Conservation (phyloP, 92 coral and sea anemone species). For the Virgularia gustaviana region DNA sequence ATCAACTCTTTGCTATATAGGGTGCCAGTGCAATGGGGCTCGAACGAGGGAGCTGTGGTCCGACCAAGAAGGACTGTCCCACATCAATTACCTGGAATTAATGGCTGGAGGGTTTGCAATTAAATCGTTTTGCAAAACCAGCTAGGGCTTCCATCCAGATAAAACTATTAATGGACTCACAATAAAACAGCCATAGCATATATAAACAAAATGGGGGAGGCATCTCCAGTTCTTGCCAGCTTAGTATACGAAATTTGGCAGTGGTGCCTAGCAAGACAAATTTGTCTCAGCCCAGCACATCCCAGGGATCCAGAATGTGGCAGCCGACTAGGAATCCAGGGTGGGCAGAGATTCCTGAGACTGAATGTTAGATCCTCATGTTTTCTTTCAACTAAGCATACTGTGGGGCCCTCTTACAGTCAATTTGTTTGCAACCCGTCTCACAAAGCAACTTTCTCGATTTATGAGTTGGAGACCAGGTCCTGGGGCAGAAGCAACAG, state of each 20-base stretch:
- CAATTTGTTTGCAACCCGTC: constrained; percentile 41
- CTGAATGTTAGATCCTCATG: constrained; percentile 26
- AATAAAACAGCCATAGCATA: constrained; percentile 48
- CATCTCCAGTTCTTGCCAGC: constrained; percentile 43
- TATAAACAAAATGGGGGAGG: constrained; percentile 42
- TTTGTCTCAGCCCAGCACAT: constrained; percentile 54
- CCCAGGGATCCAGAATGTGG: constrained; percentile 48
- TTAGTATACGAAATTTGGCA: constrained; percentile 50
- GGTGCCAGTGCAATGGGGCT: constrained; percentile 41
- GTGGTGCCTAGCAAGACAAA: constrained; percentile 43
- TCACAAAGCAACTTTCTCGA: constrained; percentile 37
- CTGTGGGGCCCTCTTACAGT: constrained; percentile 29
- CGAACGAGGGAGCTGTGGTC: constrained; percentile 46
- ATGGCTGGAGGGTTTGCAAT: constrained; percentile 48
- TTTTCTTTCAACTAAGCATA: constrained; percentile 8
- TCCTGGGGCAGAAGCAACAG: constrained; percentile 47
- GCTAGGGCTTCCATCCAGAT: constrained; percentile 45
- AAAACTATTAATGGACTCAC: constrained; percentile 41
- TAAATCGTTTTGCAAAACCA: constrained; percentile 51
- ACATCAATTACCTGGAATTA: constrained; percentile 42
- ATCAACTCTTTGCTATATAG: constrained; percentile 42
- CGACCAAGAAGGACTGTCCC: constrained; percentile 28
- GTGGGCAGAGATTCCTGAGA: constrained; percentile 43
- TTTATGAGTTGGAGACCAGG: constrained; percentile 58
- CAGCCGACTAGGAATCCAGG: constrained; percentile 58